Conservation (phyloP, 2,113 vertebrate species). For the Xiphorhynchus elegans region DNA sequence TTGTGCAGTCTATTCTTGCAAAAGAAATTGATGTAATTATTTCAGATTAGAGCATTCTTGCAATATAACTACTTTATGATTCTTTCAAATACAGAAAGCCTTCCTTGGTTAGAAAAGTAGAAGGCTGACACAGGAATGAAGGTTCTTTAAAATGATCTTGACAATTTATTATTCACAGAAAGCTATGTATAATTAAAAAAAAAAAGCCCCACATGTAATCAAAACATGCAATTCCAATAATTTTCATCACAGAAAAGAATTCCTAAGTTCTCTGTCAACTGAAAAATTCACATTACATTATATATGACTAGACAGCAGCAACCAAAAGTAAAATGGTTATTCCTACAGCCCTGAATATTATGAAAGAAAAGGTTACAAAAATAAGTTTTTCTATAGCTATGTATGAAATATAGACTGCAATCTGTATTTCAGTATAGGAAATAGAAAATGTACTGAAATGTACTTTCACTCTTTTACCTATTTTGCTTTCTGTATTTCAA, state of each 20-base stretch:
- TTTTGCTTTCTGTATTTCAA: constrained; percentile 36
- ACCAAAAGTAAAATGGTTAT: neutral
- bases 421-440: neutral
- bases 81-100: neutral
- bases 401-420: neutral
- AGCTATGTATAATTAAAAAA: neutral
- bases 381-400: constrained; percentile 33
- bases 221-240: neutral
- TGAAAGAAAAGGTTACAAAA: neutral
- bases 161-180: neutral
- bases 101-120: neutral
- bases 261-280: neutral
- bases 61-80: neutral
- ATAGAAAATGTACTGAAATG: constrained; percentile 37
- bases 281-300: neutral
- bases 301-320: neutral
- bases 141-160: neutral
- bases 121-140: neutral
- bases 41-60: neutral
- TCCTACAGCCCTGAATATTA: neutral
- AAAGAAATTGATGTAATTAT: neutral
- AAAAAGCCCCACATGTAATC: too few species aligned
- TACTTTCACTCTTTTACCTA: neutral
- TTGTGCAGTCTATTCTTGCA: neutral
- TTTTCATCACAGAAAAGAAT: neutral